Evolutionary conservation across 2,888 invertebrate genomes (phyloP).

Genomic region (Trissoscelio sp.): DNA sequence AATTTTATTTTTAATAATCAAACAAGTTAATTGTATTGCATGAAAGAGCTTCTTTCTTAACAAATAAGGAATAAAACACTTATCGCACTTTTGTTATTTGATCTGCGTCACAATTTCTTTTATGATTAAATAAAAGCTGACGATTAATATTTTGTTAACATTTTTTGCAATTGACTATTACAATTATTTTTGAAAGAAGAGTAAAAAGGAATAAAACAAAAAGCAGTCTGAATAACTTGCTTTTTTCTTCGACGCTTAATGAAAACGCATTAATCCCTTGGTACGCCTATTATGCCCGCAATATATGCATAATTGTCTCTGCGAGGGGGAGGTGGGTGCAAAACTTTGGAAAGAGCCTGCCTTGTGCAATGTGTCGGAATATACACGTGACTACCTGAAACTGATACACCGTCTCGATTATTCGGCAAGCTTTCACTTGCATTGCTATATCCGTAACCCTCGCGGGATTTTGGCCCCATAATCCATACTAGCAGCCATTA

Average conservation of each 20-base stretch:
- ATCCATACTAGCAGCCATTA: conserved; percentile 28
- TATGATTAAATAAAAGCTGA: no score
- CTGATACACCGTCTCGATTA: conserved; percentile 33
- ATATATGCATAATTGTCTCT: conserved; percentile 26
- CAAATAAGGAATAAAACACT: no score
- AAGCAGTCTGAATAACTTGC: background rate
- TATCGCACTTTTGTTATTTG: no score
- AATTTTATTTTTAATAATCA: no score
- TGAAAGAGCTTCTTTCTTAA: no score
- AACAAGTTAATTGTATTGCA: no score
- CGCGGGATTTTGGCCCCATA: conserved; percentile 20
- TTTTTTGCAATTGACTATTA: no score
- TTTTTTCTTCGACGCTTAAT: conserved; percentile 11
- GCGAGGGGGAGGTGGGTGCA: background rate
- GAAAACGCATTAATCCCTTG: conserved; percentile 30
- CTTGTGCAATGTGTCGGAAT: background rate
- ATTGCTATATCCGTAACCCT: conserved; percentile 24
- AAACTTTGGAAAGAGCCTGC: conserved; percentile 11
- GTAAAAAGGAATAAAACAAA: background rate
- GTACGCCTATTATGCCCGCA: conserved; percentile 23
- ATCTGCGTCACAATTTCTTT: no score
- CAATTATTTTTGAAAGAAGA: no score
- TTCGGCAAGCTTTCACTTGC: conserved; percentile 29
- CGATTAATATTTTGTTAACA: no score
- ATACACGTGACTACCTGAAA: conserved; percentile 31